Base-by-base conservation (phyloP, 2,888 invertebrate genomes). In the Dicyrtomina minuta region DNA sequence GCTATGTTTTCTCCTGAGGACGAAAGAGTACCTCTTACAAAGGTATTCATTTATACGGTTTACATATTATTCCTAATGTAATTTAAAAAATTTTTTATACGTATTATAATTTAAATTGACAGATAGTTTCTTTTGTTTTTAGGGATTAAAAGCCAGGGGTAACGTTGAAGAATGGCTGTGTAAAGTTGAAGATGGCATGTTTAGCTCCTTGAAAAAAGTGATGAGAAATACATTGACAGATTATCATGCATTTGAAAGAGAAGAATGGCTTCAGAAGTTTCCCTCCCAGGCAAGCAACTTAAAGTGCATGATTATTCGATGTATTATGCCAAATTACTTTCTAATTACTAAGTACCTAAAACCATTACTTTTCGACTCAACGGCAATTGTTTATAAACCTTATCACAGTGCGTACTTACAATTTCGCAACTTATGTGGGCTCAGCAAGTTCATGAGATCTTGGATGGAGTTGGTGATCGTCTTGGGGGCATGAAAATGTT, bases 351-450 rank as follows among this genome's bases (percentile, higher is more conserved):
- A 43, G 10, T 12, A 43, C 13, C 43, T 43, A 12, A 43, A 43
- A 43, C 10, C 13, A 10, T 56, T 26, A 56, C 12, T 10, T 15
- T 20, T 22, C 17, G 5, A 5, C 56, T 12, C 22, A 10, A 43
- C 8, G 43, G 43, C 10, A 12, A 43, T 43, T 33, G 22, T 58
- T 58, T 27, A 58, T n/a, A n/a, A n/a, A n/a, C n/a, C n/a, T n/a
- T n/a, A n/a, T n/a, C n/a, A n/a, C 84, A 91, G 87, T 86, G 94
- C 27, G 87, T 93, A 1, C 82, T 95, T 58, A 89, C 92, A 0
- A 91, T 93, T 0, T 92, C 92, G 0, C 94, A 95, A 83, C 89
- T 93, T 76, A 91, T 91, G 87, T 95, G 95, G 95, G 90, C 92
- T 0, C 84, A 86, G 77, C 88, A 88, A 20, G 90, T 95, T 2